Base-by-base conservation (phyloP, 1,140 invertebrate species). In the Grapholita molesta region DNA sequence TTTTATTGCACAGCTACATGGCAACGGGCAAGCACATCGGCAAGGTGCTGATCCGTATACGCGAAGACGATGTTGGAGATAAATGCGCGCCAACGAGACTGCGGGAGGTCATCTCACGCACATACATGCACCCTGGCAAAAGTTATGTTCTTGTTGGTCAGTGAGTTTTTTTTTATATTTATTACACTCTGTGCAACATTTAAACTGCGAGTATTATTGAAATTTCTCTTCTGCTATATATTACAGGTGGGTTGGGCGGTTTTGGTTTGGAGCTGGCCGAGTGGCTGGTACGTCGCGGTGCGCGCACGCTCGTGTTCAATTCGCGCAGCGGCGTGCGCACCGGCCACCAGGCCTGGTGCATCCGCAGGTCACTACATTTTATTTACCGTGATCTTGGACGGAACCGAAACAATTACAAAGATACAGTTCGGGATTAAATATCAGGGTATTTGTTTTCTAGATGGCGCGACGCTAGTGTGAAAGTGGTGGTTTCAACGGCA, bases 1-100 rank as follows among this genome's bases (percentile, higher is more conserved):
- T 21, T 66, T 8, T 52, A 8, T 2, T 12, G 9, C 30, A 32
- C 83, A 93, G 95, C 73, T 99, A 95, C 84, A 99, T 99, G 97
- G 98, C 98, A n/a, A 95, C 97, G 0, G 98, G 98, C 35, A 98
- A 98, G 92, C 98, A 99, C 88, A 98, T 99, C 71, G 98, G 98
- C 76, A 99, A 99, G 93, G 98, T 99, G 8, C 80, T 99, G 7
- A 84, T 99, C 53, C 96, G 98, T 88, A 96, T 99, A 42, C 93
- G 95, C 18, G 94, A 96, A n/a, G 96, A 98, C 84, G 96, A 97
- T 83, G 71, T 88, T 0, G 67, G 38, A 6, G 79, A 89, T 0
- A 72, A 93, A 1, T 79, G 89, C 35, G 92, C 94, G 0, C 78
- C 82, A 6, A 48, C 86, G 2, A 94, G 94, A 76, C 92, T 94